phyloP scores from a whole-genome alignment of 1,140 invertebrate genomes.

The Ptiloglossa arizonensis region DNA sequence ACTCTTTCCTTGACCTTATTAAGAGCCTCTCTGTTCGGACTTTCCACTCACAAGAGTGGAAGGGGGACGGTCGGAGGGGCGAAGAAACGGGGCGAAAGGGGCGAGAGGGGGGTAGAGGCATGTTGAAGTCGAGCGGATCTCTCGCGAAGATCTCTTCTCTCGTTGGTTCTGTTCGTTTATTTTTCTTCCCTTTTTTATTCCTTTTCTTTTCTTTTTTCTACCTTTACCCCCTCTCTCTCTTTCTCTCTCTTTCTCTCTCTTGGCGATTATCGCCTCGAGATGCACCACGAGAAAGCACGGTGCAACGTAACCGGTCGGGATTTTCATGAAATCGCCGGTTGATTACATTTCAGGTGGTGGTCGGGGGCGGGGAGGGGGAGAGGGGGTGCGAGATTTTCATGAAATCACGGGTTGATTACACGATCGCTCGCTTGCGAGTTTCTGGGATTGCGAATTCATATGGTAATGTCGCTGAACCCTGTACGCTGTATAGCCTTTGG shows the following conservation, averaged over 20 bases:
- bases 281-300: constrained; percentile 25
- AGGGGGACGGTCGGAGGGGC: too few relatives aligned
- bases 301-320: constrained; percentile 11
- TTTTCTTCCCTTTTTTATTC: neutral
- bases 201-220: neutral
- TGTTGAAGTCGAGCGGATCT: constrained; percentile 21
- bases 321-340: constrained; percentile 30
- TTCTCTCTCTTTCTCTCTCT: neutral
- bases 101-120: too few relatives aligned
- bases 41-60: constrained; percentile 10
- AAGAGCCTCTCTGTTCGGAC: constrained; percentile 33
- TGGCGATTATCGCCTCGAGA: constrained; percentile 47
- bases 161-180: too few relatives aligned
- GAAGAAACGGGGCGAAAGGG: neutral
- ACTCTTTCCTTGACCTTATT: constrained; percentile 51
- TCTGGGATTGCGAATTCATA: constrained; percentile 65
- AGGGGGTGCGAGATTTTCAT: constrained; percentile 57
- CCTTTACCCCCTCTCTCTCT: neutral
- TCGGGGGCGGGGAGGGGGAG: neutral
- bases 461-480: constrained; percentile 56
- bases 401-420: constrained; percentile 62
- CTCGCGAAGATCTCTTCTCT: neutral
- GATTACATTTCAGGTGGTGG: constrained; percentile 30
- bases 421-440: constrained; percentile 41
- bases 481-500: constrained; percentile 39